A percentile compares a stretch with the other conserved stretches of the same genome.
Conservation (phyloP, 2,888 invertebrate species). For the Seira musarum region DNA sequence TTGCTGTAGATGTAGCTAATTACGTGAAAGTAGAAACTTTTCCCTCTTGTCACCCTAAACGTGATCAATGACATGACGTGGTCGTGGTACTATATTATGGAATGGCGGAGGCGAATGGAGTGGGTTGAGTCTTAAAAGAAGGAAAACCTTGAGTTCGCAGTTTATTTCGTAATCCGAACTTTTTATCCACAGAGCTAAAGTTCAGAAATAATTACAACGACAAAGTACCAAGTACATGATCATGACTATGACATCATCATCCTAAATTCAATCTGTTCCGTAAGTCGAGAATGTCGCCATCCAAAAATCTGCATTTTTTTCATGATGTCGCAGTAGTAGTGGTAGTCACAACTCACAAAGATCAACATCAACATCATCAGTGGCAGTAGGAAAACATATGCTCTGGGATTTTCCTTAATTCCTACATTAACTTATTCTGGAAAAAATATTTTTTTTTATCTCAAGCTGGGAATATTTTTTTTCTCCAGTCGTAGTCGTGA, state of each 20-base stretch:
- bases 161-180: background rate
- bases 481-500: background rate
- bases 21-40: slow-evolving; percentile 23
- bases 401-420: background rate
- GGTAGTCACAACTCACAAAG: background rate
- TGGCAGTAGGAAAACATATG: background rate
- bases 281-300: background rate
- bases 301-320: background rate
- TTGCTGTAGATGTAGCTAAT: slow-evolving; percentile 37
- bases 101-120: too few relatives aligned
- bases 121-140: background rate
- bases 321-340: background rate
- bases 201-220: background rate
- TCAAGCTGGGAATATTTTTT: too few relatives aligned
- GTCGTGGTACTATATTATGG: too few relatives aligned
- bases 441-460: background rate
- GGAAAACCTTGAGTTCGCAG: background rate
- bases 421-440: background rate
- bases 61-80: background rate
- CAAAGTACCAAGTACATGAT: too few relatives aligned
- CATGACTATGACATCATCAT: background rate
- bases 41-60: background rate
- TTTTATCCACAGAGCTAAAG: background rate
- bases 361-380: too few relatives aligned
- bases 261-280: background rate